These are phyloP conservation scores for Ostrea denselamellosa DNA, from an alignment of 1,140 invertebrate species.

Conservation along the genomic window DNA sequence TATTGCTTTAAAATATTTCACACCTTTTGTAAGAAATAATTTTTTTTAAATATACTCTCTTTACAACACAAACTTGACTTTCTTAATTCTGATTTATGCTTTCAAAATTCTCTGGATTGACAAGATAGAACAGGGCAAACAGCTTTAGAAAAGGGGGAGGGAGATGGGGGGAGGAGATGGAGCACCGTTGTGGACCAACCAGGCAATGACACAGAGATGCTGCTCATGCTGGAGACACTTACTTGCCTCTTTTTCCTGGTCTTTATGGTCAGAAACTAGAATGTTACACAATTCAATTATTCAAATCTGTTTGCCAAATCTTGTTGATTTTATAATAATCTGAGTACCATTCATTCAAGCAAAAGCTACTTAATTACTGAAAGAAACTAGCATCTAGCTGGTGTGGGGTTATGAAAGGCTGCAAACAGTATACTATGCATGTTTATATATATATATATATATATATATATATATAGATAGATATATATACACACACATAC, in stretches of 20 bases:
- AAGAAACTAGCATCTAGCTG: conserved; percentile 15
- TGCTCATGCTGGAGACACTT: conserved; percentile 46
- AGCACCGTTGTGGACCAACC: conserved; percentile 10
- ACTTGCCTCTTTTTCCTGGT: conserved; percentile 57
- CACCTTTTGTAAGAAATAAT: too few species aligned
- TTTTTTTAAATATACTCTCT: too few species aligned
- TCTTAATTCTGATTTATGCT: too few species aligned
- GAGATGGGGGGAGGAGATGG: conserved; percentile 8
- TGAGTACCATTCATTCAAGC: conserved; percentile 3
- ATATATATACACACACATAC: too few species aligned
- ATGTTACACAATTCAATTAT: conserved; percentile 27
- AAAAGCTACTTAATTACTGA: not conserved
- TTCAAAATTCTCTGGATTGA: too few species aligned
- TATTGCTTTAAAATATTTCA: too few species aligned
- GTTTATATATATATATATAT: not conserved
- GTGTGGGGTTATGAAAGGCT: not conserved
- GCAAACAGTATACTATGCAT: not conserved
- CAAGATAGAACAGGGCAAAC: not conserved
- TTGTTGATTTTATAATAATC: not conserved
- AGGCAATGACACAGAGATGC: conserved; percentile 32
- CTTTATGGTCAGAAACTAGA: conserved; percentile 30
- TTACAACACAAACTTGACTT: too few species aligned
- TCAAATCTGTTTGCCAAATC: not conserved
- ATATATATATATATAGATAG: too few species aligned
- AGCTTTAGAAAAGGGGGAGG: not conserved